These are phyloP conservation scores for Plectus sambesii DNA, from an alignment of 1,140 invertebrate species.

Conservation along the genomic window DNA sequence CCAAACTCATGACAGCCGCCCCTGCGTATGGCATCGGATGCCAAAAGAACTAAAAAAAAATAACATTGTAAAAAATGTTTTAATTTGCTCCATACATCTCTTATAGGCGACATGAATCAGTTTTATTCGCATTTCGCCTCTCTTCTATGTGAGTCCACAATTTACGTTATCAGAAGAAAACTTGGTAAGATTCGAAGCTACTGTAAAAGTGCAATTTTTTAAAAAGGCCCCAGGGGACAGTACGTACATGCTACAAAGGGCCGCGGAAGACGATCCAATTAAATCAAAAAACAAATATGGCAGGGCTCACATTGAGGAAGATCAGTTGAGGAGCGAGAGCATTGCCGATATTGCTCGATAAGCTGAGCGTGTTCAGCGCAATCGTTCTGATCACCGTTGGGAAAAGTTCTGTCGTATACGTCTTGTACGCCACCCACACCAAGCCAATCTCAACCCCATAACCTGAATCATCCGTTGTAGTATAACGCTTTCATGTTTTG, in stretches of 20 bases:
- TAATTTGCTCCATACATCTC: no score
- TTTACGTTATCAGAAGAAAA: no score
- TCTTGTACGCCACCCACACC: constrained; percentile 31
- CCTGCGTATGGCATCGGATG: constrained; percentile 23
- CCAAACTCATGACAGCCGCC: no score
- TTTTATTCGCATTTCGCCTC: no score
- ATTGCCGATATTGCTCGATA: constrained; percentile 19
- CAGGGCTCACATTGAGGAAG: constrained; percentile 16
- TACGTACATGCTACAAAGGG: no score
- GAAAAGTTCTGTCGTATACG: constrained; percentile 31
- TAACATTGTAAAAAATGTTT: neutral
- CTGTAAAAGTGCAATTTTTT: no score
- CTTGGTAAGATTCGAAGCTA: no score
- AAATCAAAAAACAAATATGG: neutral
- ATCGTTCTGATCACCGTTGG: constrained; percentile 28
- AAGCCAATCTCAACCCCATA: constrained; percentile 19
- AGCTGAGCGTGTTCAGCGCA: constrained; percentile 25
- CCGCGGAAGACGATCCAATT: neutral
- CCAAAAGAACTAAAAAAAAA: constrained; percentile 25
- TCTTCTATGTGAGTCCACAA: no score
- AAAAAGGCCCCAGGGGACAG: no score
- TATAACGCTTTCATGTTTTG: no score
- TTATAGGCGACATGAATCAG: no score
- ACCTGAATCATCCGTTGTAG: no score
- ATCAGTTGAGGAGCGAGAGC: constrained; percentile 22